These are phyloP conservation scores for Hydractinia symbiolongicarpus DNA, from an alignment of 30 jellyfish, hydroid and myxozoan genomes.

Conservation along the genomic window DNA sequence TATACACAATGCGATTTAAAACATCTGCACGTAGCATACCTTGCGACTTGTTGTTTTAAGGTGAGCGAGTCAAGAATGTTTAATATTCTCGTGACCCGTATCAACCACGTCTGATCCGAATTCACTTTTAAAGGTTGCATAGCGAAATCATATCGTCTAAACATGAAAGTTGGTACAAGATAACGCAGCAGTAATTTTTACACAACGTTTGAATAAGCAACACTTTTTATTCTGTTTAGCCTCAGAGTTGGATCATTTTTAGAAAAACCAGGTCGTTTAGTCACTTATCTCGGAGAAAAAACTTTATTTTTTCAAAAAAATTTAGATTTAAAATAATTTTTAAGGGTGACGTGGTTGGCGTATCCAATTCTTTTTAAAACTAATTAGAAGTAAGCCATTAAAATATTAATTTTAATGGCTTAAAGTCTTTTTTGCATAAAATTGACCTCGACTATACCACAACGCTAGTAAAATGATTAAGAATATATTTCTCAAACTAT, in stretches of 20 bases:
- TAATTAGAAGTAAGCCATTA: no score
- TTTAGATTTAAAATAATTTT: background rate
- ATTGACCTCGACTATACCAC: no score
- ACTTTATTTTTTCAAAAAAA: background rate
- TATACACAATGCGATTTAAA: no score
- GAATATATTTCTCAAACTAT: no score
- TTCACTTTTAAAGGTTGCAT: constrained; percentile 19
- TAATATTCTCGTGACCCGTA: constrained; percentile 63
- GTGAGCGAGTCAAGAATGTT: constrained; percentile 64
- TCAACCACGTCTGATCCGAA: background rate
- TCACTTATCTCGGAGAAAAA: background rate
- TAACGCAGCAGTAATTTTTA: background rate
- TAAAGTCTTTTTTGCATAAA: no score
- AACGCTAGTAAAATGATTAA: no score
- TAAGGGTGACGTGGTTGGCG: background rate
- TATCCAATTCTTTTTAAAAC: no score
- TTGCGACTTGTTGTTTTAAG: constrained; percentile 57
- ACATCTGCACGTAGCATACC: constrained; percentile 5
- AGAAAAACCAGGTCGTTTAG: no score
- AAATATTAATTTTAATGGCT: no score
- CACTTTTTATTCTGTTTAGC: no score
- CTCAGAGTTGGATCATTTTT: no score
- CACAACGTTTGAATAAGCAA: no score
- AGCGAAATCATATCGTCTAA: constrained; percentile 50
- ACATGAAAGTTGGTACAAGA: background rate